Base-by-base conservation (phyloP, 1,140 invertebrate genomes). In the Aricia agestis region DNA sequence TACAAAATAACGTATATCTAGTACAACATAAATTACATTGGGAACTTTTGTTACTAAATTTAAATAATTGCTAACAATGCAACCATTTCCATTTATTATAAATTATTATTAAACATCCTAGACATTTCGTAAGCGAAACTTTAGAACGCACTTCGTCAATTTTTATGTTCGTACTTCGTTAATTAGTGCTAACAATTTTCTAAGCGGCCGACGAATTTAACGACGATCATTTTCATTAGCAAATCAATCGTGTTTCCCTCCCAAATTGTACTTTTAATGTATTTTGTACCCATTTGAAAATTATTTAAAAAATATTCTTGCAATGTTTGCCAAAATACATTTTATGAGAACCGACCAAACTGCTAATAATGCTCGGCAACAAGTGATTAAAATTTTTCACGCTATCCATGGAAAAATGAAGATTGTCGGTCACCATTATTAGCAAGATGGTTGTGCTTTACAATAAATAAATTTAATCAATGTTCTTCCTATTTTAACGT, bases 1-100 rank as follows among this genome's bases (percentile, higher is more conserved):
- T 86, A 87, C 81, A 83, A 85, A 88, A 87, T 88, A 88, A 86
- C 83, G 85, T 52, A n/a, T 32, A 52, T 52, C 45, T 19, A 63
- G 59, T 86, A 85, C 75, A 69, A 61, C 31, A 80, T 76, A 78
- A 63, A 79, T 72, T 70, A 78, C 74, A 66, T 69, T 52, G 71
- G 73, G 72, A 69, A 63, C 2, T 7, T 68, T 69, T 9, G 41
- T 68, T 70, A 41, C 52, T 66, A 58, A 57, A 15, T 57, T 66
- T 32, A 69, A 17, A 72, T 77, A 73, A 74, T 63, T 63, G 59
- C 72, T 73, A 73, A 75, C 72, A 74, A 76, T 73, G 75, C 71
- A 70, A 76, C 42, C 52, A 66, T 57, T 67, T 67, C 66, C n/a
- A 41, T n/a, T n/a, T n/a, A n/a, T n/a, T 41, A 67, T 67, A 41